phyloP scores from a whole-genome alignment of 2,888 invertebrate species.

The Cataglyphis cursor region DNA sequence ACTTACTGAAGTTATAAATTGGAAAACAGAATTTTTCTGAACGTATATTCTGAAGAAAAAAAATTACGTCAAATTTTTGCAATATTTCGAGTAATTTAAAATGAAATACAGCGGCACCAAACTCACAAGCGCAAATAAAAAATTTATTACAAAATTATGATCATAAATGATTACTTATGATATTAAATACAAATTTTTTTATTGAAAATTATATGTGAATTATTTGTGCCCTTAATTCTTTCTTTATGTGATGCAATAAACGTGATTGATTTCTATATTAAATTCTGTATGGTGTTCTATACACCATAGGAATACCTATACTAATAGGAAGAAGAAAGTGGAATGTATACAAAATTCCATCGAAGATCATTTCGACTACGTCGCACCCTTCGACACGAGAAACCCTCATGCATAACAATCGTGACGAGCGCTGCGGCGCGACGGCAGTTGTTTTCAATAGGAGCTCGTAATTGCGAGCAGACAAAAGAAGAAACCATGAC shows the following conservation, averaged over 20 bases:
- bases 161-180: not conserved
- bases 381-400: conserved; percentile 66
- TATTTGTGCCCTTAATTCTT: not conserved
- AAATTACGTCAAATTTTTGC: not conserved
- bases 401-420: conserved; percentile 75
- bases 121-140: not conserved
- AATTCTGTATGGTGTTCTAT: not conserved
- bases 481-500: conserved; percentile 75
- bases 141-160: not conserved
- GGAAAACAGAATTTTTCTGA: conserved; percentile 28
- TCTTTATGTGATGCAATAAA: not conserved
- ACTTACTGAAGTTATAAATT: conserved; percentile 41
- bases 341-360: conserved; percentile 5
- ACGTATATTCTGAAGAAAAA: not conserved
- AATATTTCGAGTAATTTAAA: not conserved
- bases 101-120: not conserved
- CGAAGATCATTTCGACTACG: conserved; percentile 50
- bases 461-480: conserved; percentile 75
- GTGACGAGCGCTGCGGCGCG: conserved; percentile 31
- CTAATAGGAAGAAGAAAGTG: not conserved
- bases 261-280: not conserved
- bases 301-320: not conserved
- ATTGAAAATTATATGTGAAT: not conserved
- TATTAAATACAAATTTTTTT: not conserved
- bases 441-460: conserved; percentile 74